A percentile compares a stretch with the other conserved stretches of the same genome.
These are phyloP conservation scores for Stegastes partitus DNA, from an alignment of 2,113 vertebrate genomes.

Conservation along the genomic window DNA sequence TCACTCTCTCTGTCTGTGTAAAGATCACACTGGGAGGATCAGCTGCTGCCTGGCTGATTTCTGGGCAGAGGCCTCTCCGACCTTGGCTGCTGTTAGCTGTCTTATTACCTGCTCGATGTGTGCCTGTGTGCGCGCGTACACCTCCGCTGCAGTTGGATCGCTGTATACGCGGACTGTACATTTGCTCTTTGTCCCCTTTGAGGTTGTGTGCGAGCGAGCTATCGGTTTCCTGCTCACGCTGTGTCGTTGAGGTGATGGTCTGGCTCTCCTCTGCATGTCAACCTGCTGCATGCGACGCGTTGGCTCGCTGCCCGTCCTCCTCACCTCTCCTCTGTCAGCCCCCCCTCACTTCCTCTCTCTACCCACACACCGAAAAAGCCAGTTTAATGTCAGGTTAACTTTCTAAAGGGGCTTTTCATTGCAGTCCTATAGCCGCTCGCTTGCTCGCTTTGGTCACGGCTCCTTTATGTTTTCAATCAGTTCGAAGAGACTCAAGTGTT, in stretches of 20 bases:
- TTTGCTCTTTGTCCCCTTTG: constrained; percentile 42
- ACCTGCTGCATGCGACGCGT: constrained; percentile 41
- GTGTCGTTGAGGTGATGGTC: constrained; percentile 26
- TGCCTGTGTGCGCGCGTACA: constrained; percentile 3
- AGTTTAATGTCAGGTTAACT: constrained; percentile 61
- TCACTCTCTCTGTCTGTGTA: constrained; percentile 40
- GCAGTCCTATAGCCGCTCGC: neutral
- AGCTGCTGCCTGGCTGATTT: constrained; percentile 52
- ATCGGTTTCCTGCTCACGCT: constrained; percentile 59
- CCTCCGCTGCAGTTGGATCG: neutral
- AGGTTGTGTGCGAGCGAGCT: constrained; percentile 1
- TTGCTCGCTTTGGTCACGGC: constrained; percentile 19
- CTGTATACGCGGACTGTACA: neutral
- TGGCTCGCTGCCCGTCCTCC: constrained; percentile 39
- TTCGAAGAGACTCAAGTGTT: constrained; percentile 46
- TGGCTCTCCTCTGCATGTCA: constrained; percentile 40
- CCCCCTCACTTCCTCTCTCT: constrained; percentile 61
- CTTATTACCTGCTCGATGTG: constrained; percentile 50
- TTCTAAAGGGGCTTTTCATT: constrained; percentile 62
- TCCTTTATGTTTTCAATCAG: constrained; percentile 37
- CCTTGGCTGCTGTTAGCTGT: constrained; percentile 48
- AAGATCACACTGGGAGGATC: constrained; percentile 55
- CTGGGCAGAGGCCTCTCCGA: constrained; percentile 38
- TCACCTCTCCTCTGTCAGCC: constrained; percentile 46
- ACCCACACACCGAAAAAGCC: constrained; percentile 44